Evolutionary conservation across 2,113 vertebrate species (phyloP).

Genomic region (Cinclus cinclus): DNA sequence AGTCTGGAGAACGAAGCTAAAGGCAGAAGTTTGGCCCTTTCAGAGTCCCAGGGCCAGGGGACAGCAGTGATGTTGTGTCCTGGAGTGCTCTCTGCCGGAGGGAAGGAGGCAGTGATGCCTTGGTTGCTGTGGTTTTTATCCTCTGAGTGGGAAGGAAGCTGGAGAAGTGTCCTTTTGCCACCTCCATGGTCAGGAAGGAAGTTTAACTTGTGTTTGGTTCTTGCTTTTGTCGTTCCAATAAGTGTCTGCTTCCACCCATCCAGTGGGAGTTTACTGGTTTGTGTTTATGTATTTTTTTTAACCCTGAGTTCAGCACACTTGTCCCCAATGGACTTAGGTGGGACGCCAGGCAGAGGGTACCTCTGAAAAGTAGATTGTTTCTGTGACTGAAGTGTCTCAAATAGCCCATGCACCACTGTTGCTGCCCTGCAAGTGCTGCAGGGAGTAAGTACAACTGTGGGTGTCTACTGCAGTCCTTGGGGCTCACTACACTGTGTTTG

Average conservation of each 20-base stretch:
- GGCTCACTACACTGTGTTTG: accelerated
- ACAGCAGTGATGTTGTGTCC: neutral
- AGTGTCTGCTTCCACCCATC: neutral
- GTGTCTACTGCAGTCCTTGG: neutral
- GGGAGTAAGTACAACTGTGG: neutral
- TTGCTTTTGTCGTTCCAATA: neutral
- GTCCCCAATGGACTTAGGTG: neutral
- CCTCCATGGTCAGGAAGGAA: neutral
- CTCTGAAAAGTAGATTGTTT: neutral
- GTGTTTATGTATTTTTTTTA: neutral
- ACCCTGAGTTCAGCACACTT: neutral
- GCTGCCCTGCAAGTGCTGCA: neutral
- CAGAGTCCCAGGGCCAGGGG: neutral
- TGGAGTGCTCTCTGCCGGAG: conserved; percentile 67
- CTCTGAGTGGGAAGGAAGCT: neutral
- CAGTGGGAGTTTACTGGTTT: neutral
- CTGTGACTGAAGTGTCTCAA: neutral
- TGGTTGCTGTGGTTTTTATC: accelerated
- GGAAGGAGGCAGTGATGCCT: neutral
- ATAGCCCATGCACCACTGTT: neutral
- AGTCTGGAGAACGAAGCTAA: neutral
- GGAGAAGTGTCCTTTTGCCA: neutral
- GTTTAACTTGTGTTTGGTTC: neutral
- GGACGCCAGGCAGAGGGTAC: neutral
- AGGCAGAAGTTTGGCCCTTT: neutral